Evolutionary conservation across 2,797 vertebrate genomes (phyloP), one percentile per base, ranked within the genome.

Genomic region (Pangasius krempfi): DNA sequence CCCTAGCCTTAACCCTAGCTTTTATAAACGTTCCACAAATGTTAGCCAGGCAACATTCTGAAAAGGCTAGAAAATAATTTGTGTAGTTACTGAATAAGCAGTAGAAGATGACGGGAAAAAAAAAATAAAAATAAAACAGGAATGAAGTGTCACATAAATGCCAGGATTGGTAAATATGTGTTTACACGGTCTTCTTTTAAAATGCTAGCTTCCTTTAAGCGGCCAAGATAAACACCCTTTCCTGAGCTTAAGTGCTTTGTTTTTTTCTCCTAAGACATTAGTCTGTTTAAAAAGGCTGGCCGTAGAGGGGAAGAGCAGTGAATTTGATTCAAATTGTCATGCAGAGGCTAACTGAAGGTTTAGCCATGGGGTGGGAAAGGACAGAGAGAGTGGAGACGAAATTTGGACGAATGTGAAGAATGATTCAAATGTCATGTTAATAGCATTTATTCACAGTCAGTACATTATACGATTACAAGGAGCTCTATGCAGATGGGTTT

Each of bases 381-480:
- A 33, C 27, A 20, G 40, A 0, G 20, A 54, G 62, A n/a, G 85
- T 37, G 79, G 76, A 20, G 54, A 25, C 54, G 37, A 50, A 75
- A 68, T 14, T 16, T 80, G 54, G 18, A 64, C 85, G 40, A 93
- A 85, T 81, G 70, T 64, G 56, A 58, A 79, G 88, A 56, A 80
- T 1, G 9, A 85, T 89, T 89, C 88, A 60, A 89, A 40, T 85
- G 78, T 76, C 88, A 87, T 86, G 25, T 90, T 84, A 89, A 91
- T 87, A 25, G 78, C 9, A 80, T 80, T 58, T 58, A 58, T 33
- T 80, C 50, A 56, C n/a, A 56, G 16, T 22, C n/a, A 56, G 7
- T 20, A 56, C 16, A 33, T 78, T 50, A 56, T 54, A 20, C n/a
- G 56, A 80, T 56, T 80, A 80, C 78, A 56, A 56, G 18, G 16